Conservation (phyloP, 2,113 vertebrate species). For the Hemiscyllium ocellatum region DNA sequence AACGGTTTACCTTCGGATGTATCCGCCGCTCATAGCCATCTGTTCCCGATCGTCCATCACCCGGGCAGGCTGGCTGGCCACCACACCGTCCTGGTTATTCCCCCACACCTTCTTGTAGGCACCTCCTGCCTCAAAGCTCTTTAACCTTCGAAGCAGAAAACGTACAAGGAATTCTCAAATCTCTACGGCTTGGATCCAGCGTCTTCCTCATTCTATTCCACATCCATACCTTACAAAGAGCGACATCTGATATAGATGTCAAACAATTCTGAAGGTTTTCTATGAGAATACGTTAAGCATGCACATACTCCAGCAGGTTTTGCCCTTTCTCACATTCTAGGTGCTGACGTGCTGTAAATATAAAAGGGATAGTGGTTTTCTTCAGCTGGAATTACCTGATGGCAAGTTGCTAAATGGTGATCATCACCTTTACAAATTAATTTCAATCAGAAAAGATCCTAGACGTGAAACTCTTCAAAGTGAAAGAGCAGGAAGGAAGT, state of each 20-base stretch:
- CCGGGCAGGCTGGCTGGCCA: slow-evolving; percentile 64
- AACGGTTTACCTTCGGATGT: slow-evolving; percentile 58
- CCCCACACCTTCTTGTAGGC: slow-evolving; percentile 64
- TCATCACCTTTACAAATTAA: background rate
- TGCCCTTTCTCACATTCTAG: background rate
- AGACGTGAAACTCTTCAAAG: background rate
- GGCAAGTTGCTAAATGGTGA: background rate
- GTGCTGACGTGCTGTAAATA: background rate
- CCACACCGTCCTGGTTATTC: slow-evolving; percentile 57
- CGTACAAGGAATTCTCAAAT: background rate
- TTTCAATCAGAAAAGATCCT: background rate
- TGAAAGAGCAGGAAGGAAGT: background rate
- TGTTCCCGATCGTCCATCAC: slow-evolving; percentile 64
- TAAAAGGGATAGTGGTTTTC: too few relatives aligned
- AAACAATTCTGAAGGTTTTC: background rate
- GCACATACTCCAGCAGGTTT: background rate
- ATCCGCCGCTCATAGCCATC: slow-evolving; percentile 71
- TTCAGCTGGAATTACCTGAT: background rate
- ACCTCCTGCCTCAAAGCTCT: slow-evolving; percentile 56
- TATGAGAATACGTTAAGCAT: background rate
- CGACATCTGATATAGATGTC: background rate
- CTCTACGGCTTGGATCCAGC: background rate
- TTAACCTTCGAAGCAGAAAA: background rate
- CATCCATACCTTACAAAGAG: background rate
- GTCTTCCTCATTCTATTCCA: background rate